phyloP scores from a whole-genome alignment of 2,113 vertebrate genomes.

The Callipepla californica region DNA sequence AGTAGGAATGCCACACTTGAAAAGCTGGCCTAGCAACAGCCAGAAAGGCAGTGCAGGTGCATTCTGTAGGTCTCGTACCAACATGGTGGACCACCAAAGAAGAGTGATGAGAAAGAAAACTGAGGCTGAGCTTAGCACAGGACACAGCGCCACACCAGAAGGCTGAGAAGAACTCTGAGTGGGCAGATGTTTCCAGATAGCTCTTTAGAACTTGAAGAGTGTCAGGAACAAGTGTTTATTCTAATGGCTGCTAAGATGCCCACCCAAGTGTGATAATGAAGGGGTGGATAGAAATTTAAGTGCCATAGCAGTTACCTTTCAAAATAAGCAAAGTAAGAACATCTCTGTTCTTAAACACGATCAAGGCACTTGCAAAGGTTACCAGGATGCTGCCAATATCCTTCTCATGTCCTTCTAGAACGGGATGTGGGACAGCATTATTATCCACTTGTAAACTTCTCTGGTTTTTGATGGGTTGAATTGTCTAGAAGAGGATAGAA shows the following conservation, averaged over 20 bases:
- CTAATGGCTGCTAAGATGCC: background rate
- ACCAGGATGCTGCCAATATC: background rate
- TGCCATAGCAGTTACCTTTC: background rate
- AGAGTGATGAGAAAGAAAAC: background rate
- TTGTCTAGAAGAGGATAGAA: background rate
- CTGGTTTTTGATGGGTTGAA: background rate
- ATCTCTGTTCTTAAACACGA: background rate
- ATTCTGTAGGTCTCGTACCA: background rate
- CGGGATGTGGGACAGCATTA: background rate
- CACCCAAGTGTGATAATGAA: background rate
- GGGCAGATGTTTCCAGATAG: background rate
- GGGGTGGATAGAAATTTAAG: background rate
- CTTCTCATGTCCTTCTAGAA: background rate
- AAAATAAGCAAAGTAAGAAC: background rate
- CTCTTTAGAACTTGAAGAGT: background rate
- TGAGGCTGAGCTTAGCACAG: fast-evolving
- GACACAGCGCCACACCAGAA: background rate
- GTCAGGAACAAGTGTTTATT: background rate
- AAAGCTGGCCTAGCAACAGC: background rate
- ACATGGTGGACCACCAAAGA: background rate
- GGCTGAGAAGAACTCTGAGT: background rate
- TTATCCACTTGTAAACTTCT: background rate
- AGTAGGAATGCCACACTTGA: background rate
- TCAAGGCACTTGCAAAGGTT: background rate
- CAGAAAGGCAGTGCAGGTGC: background rate